phyloP scores from a whole-genome alignment of 2,888 invertebrate genomes.

The Mesorhabditis spiculigera region DNA sequence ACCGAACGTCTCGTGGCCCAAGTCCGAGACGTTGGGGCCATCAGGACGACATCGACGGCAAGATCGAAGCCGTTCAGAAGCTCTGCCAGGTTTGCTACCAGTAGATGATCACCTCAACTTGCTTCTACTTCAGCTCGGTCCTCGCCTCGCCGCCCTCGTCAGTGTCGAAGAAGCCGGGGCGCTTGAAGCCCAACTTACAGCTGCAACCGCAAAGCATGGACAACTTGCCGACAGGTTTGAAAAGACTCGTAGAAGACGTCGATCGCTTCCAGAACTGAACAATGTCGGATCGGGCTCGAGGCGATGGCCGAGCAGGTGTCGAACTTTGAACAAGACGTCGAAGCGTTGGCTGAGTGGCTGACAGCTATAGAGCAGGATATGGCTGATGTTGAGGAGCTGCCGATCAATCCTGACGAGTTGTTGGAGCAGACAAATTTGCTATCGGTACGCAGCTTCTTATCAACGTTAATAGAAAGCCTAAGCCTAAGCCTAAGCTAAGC shows the following conservation, averaged over 20 bases:
- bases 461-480: not conserved
- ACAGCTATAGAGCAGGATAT: conserved; percentile 79
- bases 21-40: not conserved
- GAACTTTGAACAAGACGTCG: conserved; percentile 68
- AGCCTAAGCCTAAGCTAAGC: conserved; percentile 5
- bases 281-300: not conserved
- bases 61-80: not conserved
- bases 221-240: conserved; percentile 89
- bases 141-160: conserved; percentile 29
- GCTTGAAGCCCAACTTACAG: no score
- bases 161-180: no score
- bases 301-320: conserved; percentile 13
- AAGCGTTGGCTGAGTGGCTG: conserved; percentile 73
- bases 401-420: conserved; percentile 84
- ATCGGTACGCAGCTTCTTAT: conserved; percentile 66
- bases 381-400: conserved; percentile 56
- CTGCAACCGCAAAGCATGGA: not conserved
- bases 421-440: conserved; percentile 87
- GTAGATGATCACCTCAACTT: not conserved
- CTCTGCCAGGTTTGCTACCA: not conserved
- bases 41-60: not conserved
- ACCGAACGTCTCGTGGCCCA: not conserved
- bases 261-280: not conserved
- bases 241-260: conserved; percentile 55
- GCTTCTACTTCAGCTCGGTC: conserved; percentile 19